Conservation (phyloP, 64 coral and sea anemone species). For the Porites australiensis region DNA sequence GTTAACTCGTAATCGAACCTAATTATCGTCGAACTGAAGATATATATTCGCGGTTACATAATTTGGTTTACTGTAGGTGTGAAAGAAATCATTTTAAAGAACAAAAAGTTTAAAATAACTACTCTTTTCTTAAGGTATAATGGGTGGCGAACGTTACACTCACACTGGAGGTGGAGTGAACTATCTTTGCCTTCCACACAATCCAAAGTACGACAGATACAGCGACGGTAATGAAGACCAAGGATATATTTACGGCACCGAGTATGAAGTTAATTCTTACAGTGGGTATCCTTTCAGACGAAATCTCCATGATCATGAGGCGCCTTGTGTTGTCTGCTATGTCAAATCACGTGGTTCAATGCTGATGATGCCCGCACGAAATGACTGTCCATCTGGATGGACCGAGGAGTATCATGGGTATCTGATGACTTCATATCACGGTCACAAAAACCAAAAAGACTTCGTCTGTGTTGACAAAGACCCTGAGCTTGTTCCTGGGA, state of each 20-base stretch:
- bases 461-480: too few species aligned
- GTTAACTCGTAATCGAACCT: too few species aligned
- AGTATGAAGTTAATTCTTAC: conserved; percentile 10
- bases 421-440: too few species aligned
- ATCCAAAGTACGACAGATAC: conserved; percentile 32
- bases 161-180: conserved; percentile 37
- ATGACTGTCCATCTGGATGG: conserved; percentile 59
- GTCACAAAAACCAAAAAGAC: too few species aligned
- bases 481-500: not conserved
- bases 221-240: not conserved
- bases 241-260: conserved; percentile 13
- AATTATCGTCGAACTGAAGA: too few species aligned
- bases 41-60: too few species aligned
- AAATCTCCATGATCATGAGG: conserved; percentile 27
- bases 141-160: not conserved
- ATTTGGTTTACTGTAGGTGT: too few species aligned
- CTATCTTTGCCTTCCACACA: conserved; percentile 11
- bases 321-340: conserved; percentile 37
- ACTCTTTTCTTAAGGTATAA: not conserved
- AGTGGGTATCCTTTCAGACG: not conserved
- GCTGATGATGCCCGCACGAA: conserved; percentile 40
- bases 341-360: conserved; percentile 37
- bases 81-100: too few species aligned
- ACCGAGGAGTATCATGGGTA: conserved; percentile 42
- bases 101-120: too few species aligned